phyloP scores from a whole-genome alignment of 2,888 invertebrate species.

The Dolichopus griseipennis region DNA sequence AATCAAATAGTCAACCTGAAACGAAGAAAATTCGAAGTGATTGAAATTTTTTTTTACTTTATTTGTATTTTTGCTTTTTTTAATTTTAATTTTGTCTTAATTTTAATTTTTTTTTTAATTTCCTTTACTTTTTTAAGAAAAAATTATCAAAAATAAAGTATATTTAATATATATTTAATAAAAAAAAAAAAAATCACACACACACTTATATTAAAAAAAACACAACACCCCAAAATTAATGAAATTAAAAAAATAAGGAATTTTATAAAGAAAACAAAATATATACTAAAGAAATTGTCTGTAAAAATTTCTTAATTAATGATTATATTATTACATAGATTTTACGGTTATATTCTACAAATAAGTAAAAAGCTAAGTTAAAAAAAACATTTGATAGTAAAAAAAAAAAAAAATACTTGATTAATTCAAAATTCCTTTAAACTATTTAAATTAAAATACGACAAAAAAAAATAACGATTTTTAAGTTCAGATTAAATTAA shows the following conservation, averaged over 20 bases:
- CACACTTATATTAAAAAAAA: conserved; percentile 3
- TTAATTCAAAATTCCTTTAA: neutral
- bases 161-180: conserved; percentile 2
- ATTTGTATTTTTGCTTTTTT: conserved; percentile 8
- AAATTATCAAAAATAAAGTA: neutral
- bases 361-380: neutral
- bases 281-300: neutral
- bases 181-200: too few species aligned
- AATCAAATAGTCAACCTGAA: conserved; percentile 36
- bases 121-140: neutral
- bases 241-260: neutral
- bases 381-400: neutral
- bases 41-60: conserved; percentile 25
- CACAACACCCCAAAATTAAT: neutral
- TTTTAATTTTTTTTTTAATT: neutral
- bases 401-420: neutral
- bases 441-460: neutral
- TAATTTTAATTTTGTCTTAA: neutral
- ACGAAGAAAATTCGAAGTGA: conserved; percentile 41
- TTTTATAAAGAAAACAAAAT: neutral
- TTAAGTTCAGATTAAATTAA: neutral
- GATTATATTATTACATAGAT: neutral
- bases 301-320: neutral
- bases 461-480: neutral
- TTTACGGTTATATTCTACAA: conserved; percentile 1